Evolutionary conservation across 2,888 invertebrate genomes (phyloP).

Genomic region (Phaonia tiefii): DNA sequence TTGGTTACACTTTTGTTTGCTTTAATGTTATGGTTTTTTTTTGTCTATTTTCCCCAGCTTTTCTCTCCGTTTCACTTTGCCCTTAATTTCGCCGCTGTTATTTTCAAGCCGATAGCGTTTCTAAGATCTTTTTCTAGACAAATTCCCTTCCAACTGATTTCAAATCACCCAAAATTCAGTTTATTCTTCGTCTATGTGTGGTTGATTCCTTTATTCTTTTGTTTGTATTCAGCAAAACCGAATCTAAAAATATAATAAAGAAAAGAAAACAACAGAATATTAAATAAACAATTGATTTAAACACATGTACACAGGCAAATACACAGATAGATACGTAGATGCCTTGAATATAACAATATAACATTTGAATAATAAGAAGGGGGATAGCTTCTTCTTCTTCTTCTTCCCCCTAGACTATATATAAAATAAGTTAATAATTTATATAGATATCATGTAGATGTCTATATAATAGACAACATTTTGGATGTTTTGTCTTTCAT

Average conservation of each 20-base stretch:
- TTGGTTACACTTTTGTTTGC: conserved; percentile 22
- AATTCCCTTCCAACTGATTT: conserved; percentile 8
- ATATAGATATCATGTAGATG: too few relatives aligned
- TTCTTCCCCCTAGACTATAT: too few relatives aligned
- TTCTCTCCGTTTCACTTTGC: conserved; percentile 13
- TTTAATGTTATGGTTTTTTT: conserved; percentile 38
- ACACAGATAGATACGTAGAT: too few relatives aligned
- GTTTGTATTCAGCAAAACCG: conserved; percentile 55
- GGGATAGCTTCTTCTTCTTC: too few relatives aligned
- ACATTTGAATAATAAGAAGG: too few relatives aligned
- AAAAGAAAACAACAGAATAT: conserved; percentile 27
- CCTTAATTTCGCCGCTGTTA: conserved; percentile 24
- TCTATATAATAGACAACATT: too few relatives aligned
- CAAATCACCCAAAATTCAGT: conserved; percentile 9
- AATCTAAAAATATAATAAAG: conserved; percentile 64
- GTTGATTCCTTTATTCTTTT: not conserved
- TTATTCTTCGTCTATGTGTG: not conserved
- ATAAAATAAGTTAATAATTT: too few relatives aligned
- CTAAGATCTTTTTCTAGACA: too few relatives aligned
- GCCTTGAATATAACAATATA: too few relatives aligned
- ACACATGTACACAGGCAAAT: not conserved
- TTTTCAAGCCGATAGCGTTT: too few relatives aligned
- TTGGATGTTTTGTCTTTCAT: too few relatives aligned
- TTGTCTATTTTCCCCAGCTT: conserved; percentile 19
- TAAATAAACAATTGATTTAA: conserved; percentile 46